Evolutionary conservation across 2,113 vertebrate species (phyloP).

Genomic region (Nycticorax nycticorax): DNA sequence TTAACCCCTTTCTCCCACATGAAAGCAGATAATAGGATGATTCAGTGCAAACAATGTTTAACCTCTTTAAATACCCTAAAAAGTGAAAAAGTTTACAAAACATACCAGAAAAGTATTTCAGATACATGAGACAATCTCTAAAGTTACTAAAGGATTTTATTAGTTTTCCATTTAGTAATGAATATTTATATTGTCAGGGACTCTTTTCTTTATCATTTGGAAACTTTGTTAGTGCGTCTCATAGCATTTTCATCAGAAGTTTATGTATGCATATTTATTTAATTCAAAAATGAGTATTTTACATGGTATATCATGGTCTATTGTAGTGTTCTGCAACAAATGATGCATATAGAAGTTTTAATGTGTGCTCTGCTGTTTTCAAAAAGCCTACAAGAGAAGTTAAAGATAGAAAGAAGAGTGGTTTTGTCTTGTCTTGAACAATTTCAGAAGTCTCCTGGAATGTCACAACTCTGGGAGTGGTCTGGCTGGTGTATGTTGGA

Average conservation of each 20-base stretch:
- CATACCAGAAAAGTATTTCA: not conserved
- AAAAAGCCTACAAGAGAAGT: not conserved
- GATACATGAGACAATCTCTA: not conserved
- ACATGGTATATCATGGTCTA: not conserved
- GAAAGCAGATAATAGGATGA: not conserved
- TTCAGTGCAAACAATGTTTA: not conserved
- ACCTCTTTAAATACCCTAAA: not conserved
- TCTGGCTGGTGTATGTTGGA: not conserved
- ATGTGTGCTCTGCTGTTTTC: not conserved
- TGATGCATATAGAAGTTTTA: not conserved
- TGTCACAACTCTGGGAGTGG: not conserved
- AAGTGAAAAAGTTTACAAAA: not conserved
- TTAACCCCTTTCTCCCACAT: not conserved
- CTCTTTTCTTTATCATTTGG: not conserved
- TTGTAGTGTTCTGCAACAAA: not conserved
- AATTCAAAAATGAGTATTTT: not conserved
- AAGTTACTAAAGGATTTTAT: not conserved
- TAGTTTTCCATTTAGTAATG: not conserved
- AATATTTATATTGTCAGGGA: not conserved
- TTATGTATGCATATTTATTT: not conserved
- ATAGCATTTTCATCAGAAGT: not conserved
- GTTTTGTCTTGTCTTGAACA: not conserved
- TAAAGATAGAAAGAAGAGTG: not conserved
- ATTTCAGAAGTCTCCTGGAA: not conserved
- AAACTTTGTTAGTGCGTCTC: not conserved